phyloP scores from a whole-genome alignment of 2,113 vertebrate species.

The Oophaga pumilio region DNA sequence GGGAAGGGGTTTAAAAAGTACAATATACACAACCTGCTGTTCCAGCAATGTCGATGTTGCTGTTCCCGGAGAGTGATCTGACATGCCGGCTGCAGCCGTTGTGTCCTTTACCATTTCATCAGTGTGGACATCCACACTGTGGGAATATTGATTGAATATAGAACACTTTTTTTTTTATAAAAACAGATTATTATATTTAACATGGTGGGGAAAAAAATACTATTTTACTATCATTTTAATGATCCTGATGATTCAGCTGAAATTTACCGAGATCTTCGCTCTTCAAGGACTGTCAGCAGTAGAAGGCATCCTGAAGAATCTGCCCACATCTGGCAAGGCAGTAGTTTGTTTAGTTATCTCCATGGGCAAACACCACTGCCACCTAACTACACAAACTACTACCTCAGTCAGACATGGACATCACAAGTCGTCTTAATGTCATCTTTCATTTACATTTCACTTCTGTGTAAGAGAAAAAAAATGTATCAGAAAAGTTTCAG shows the following conservation, averaged over 20 bases:
- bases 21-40: too few relatives aligned
- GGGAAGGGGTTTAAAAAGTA: too few relatives aligned
- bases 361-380: conserved; percentile 54
- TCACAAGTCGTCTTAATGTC: not conserved
- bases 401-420: conserved; percentile 53
- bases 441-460: not conserved
- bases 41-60: too few relatives aligned
- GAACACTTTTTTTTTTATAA: too few relatives aligned
- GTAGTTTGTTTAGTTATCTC: conserved; percentile 60
- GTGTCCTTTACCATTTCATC: too few relatives aligned
- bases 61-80: too few relatives aligned
- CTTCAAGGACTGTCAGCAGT: not conserved
- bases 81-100: too few relatives aligned
- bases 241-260: not conserved
- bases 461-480: not conserved
- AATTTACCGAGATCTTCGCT: not conserved
- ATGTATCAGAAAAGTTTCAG: too few relatives aligned
- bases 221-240: not conserved
- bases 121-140: too few relatives aligned
- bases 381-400: conserved; percentile 58
- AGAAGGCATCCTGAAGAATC: not conserved
- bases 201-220: not conserved
- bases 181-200: too few relatives aligned
- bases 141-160: too few relatives aligned
- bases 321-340: conserved; percentile 57